Evolutionary conservation across 1,140 invertebrate species (phyloP).

Genomic region (Caligus rogercresseyi): DNA sequence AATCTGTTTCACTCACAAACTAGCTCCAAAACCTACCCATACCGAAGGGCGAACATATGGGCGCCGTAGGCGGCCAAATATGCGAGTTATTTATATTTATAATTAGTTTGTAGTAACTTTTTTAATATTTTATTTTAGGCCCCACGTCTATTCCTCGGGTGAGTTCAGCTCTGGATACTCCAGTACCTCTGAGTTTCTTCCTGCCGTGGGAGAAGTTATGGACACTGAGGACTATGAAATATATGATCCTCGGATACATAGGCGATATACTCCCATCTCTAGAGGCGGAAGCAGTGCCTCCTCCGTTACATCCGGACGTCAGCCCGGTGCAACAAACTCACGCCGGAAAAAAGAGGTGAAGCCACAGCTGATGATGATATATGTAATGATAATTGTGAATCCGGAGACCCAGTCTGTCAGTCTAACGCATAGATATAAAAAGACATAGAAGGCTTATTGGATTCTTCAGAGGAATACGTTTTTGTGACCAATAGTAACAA

Average conservation of each 20-base stretch:
- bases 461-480: too few species aligned
- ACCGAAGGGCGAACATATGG: too few species aligned
- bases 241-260: slow-evolving; percentile 12
- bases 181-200: slow-evolving; percentile 8
- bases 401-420: too few species aligned
- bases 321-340: neutral
- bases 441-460: too few species aligned
- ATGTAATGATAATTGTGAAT: too few species aligned
- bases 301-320: neutral
- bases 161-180: slow-evolving; percentile 14
- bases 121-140: neutral
- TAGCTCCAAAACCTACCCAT: too few species aligned
- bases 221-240: slow-evolving; percentile 15
- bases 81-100: too few species aligned
- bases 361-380: too few species aligned
- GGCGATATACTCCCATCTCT: neutral
- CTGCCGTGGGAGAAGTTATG: neutral
- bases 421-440: too few species aligned
- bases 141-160: neutral
- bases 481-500: too few species aligned
- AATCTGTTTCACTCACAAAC: too few species aligned
- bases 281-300: neutral
- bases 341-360: neutral
- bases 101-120: neutral
- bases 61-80: too few species aligned